Evolutionary conservation across 2,113 vertebrate genomes (phyloP).

Genomic region (Dicaeum eximium): DNA sequence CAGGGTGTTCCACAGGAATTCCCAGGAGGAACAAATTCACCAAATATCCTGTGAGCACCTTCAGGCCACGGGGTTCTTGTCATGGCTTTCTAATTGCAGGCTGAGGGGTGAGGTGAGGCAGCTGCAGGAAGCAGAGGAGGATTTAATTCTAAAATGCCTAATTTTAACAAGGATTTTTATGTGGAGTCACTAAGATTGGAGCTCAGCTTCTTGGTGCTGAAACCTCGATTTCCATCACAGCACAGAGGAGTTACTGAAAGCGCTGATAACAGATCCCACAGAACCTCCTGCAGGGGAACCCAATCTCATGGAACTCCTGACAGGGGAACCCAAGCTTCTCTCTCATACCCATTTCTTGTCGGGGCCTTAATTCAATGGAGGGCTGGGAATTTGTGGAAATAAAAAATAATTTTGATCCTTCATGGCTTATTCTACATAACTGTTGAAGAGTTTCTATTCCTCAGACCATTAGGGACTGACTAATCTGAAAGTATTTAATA

Average conservation of each 20-base stretch:
- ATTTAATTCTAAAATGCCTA: neutral
- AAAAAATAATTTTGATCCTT: neutral
- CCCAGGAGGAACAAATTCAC: neutral
- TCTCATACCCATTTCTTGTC: neutral
- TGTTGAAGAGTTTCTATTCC: neutral
- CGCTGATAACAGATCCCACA: neutral
- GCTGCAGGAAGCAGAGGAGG: neutral
- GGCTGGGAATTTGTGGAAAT: neutral
- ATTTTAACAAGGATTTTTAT: neutral
- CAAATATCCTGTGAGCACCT: neutral
- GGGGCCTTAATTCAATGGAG: rapidly evolving
- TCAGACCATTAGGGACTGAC: neutral
- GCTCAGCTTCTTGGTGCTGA: neutral
- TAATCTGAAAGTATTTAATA: neutral
- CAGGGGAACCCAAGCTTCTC: neutral
- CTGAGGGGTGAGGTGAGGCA: neutral
- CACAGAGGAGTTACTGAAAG: neutral
- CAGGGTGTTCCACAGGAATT: neutral
- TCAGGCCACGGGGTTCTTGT: neutral
- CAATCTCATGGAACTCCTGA: neutral
- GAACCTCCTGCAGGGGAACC: neutral
- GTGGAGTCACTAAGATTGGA: neutral
- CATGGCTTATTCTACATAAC: neutral
- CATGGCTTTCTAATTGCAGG: neutral
- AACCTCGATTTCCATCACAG: neutral